Percentiles rank a stretch among this genome's conserved stretches.
These are phyloP conservation scores for Tupaia chinensis DNA, from an alignment of 2,113 vertebrate species.

Conservation along the genomic window DNA sequence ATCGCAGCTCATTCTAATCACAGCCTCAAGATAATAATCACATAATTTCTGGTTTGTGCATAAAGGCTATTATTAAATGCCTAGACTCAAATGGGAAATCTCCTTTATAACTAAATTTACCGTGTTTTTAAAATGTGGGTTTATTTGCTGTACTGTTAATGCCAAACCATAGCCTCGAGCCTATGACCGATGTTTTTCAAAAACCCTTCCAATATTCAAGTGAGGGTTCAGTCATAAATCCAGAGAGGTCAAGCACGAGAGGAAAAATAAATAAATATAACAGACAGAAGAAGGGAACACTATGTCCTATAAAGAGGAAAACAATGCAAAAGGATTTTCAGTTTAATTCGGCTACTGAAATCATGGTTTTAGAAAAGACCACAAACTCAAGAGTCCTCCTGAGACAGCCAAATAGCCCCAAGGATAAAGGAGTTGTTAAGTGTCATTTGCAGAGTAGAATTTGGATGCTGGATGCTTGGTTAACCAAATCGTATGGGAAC, in stretches of 20 bases:
- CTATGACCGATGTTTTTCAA: neutral
- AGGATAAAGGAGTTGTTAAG: constrained; percentile 12
- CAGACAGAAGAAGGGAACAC: constrained; percentile 11
- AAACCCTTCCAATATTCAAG: neutral
- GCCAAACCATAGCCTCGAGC: constrained; percentile 5
- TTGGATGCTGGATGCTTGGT: constrained; percentile 32
- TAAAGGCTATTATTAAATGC: constrained; percentile 68
- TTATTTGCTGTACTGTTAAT: neutral
- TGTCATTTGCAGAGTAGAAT: constrained; percentile 46
- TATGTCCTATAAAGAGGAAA: constrained; percentile 55
- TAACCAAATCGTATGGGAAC: constrained; percentile 61
- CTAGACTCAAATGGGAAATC: constrained; percentile 54
- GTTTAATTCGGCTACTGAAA: constrained; percentile 60
- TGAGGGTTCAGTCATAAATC: neutral
- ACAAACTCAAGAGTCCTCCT: constrained; percentile 53
- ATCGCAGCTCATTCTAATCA: constrained; percentile 55
- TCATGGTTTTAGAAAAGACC: constrained; percentile 52
- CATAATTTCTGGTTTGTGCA: constrained; percentile 62
- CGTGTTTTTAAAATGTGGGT: constrained; percentile 13
- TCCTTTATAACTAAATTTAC: constrained; percentile 63
- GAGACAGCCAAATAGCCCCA: constrained; percentile 17
- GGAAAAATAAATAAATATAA: constrained; percentile 15
- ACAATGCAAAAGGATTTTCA: constrained; percentile 64
- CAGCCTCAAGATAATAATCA: constrained; percentile 57
- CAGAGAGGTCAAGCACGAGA: neutral